Conservation (phyloP, 1,140 invertebrate genomes). For the Tetramorium simillimum region DNA sequence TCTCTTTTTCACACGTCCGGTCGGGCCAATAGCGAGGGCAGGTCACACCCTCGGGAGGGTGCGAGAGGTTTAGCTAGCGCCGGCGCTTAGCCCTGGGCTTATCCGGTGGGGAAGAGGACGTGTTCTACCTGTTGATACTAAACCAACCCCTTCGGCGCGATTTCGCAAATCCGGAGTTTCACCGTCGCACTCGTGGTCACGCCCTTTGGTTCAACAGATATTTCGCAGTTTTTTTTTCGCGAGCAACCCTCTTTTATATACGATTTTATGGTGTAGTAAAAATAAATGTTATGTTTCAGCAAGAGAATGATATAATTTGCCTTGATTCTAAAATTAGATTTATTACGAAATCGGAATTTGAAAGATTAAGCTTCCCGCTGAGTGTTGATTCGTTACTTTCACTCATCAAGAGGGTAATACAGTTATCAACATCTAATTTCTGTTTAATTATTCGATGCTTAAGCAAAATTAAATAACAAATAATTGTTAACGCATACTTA, state of each 20-base stretch:
- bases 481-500: neutral
- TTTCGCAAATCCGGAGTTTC: slow-evolving; percentile 84
- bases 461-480: neutral
- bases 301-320: neutral
- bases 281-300: neutral
- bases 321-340: neutral
- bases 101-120: slow-evolving; percentile 81
- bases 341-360: neutral
- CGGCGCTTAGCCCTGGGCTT: slow-evolving; percentile 84
- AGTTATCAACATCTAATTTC: neutral
- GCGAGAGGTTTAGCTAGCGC: slow-evolving; percentile 84
- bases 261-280: neutral
- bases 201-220: slow-evolving; percentile 72
- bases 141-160: slow-evolving; percentile 83
- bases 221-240: neutral
- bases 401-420: neutral
- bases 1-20: slow-evolving; percentile 82
- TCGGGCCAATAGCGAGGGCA: slow-evolving; percentile 80
- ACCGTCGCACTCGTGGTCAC: slow-evolving; percentile 75
- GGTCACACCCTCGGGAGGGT: slow-evolving; percentile 84
- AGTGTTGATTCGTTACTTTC: neutral
- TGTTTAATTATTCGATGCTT: neutral
- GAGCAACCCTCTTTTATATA: neutral
- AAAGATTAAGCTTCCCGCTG: neutral
- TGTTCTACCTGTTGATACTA: slow-evolving; percentile 84